phyloP scores from a whole-genome alignment of 2,888 invertebrate genomes.

The Orthosia incerta region DNA sequence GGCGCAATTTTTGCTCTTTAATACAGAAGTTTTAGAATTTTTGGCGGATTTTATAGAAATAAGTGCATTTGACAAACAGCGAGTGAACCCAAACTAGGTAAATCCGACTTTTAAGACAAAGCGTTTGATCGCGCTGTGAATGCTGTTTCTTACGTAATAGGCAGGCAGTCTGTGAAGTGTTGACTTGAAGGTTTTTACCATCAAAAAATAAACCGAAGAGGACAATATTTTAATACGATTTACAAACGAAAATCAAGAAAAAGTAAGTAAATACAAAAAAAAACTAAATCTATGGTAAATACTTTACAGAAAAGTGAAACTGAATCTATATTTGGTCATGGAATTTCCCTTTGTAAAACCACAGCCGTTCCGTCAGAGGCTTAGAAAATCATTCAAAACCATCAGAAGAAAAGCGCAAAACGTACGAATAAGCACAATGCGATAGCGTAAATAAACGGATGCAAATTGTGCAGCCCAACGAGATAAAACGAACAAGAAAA shows the following conservation, averaged over 20 bases:
- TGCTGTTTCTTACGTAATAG: no score
- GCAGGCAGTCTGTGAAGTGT: neutral
- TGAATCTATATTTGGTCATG: constrained; percentile 9
- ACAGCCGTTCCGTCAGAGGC: constrained; percentile 15
- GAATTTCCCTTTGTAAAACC: constrained; percentile 30
- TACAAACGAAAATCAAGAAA: neutral
- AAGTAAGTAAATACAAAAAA: neutral
- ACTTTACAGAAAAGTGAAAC: constrained; percentile 47
- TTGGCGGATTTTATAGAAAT: no score
- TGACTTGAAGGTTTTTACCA: neutral
- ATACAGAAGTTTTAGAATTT: no score
- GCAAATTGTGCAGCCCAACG: constrained; percentile 77
- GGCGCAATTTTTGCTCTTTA: no score
- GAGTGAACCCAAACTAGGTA: no score
- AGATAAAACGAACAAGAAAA: constrained; percentile 76
- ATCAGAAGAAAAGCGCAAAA: constrained; percentile 72
- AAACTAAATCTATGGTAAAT: no score
- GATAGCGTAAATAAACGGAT: constrained; percentile 85
- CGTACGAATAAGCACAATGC: constrained; percentile 76
- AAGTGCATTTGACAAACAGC: no score
- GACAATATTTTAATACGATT: neutral
- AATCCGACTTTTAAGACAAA: no score
- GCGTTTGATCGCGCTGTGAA: no score
- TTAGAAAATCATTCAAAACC: constrained; percentile 47
- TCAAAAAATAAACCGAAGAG: constrained; percentile 5